A percentile compares a stretch with the other conserved stretches of the same genome.
These are phyloP conservation scores for Ormyrus pomaceus DNA, from an alignment of 2,888 invertebrate species.

Conservation along the genomic window DNA sequence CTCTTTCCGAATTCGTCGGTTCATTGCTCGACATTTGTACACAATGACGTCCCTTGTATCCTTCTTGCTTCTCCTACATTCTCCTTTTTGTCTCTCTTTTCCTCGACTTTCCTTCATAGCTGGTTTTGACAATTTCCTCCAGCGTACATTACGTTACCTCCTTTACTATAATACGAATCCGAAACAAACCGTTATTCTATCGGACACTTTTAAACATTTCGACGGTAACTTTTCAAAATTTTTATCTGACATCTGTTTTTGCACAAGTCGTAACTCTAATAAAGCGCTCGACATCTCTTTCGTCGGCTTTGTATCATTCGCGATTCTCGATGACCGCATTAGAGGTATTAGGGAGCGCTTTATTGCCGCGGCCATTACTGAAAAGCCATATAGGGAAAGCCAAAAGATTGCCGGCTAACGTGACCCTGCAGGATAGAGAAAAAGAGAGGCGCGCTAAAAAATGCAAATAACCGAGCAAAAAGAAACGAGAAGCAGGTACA, in stretches of 20 bases:
- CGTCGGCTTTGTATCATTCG: constrained; percentile 4
- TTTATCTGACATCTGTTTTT: background rate
- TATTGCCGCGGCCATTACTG: constrained; percentile 30
- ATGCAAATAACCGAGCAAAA: constrained; percentile 37
- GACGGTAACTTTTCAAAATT: background rate
- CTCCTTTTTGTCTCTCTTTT: constrained; percentile 47
- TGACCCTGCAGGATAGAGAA: background rate
- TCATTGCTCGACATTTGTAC: constrained; percentile 71
- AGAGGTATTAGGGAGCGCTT: constrained; percentile 33
- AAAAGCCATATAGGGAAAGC: constrained; percentile 1
- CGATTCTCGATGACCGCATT: constrained; percentile 34
- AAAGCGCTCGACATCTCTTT: constrained; percentile 16
- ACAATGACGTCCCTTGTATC: constrained; percentile 61
- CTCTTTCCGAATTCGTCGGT: constrained; percentile 66
- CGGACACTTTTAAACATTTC: too few species aligned
- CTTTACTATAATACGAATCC: background rate
- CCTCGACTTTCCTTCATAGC: constrained; percentile 55
- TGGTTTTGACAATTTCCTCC: constrained; percentile 50
- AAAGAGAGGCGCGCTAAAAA: constrained; percentile 16
- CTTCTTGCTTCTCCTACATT: constrained; percentile 48
- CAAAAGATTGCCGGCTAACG: constrained; percentile 7
- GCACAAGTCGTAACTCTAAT: background rate
- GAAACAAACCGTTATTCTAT: background rate
- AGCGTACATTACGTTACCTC: constrained; percentile 23
- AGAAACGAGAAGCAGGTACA: background rate